Evolutionary conservation across 2,113 vertebrate genomes (phyloP).

Genomic region (Ictidomys tridecemlineatus): DNA sequence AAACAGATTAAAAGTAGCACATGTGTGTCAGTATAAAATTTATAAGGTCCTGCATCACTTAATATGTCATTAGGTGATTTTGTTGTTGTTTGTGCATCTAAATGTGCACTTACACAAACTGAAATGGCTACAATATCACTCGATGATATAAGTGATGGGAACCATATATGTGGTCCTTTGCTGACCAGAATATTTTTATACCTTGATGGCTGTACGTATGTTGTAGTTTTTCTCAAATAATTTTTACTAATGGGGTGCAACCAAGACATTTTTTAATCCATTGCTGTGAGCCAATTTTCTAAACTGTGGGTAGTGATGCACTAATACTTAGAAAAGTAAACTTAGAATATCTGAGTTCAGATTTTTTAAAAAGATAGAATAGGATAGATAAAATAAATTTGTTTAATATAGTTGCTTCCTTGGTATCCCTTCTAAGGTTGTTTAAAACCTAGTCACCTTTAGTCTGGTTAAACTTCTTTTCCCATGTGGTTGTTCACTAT

Average conservation of each 20-base stretch:
- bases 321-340: conserved; percentile 1
- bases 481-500: background rate
- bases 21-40: background rate
- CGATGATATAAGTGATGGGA: too few relatives aligned
- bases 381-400: background rate
- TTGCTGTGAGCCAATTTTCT: background rate
- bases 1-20: background rate
- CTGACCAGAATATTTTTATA: background rate
- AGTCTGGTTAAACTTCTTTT: background rate
- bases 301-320: background rate
- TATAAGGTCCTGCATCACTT: background rate
- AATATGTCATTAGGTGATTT: background rate
- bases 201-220: background rate
- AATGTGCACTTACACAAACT: background rate
- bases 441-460: background rate
- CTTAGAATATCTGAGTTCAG: background rate
- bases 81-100: background rate
- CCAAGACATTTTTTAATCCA: background rate
- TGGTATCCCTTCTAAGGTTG: background rate
- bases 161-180: background rate
- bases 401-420: background rate
- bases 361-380: conserved; percentile 8
- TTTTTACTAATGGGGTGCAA: background rate
- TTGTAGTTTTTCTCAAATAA: background rate
- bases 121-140: background rate